A percentile compares a stretch with the other conserved stretches of the same genome.
Conservation (phyloP, 2,797 vertebrate species). For the Chrysocyon brachyurus region DNA sequence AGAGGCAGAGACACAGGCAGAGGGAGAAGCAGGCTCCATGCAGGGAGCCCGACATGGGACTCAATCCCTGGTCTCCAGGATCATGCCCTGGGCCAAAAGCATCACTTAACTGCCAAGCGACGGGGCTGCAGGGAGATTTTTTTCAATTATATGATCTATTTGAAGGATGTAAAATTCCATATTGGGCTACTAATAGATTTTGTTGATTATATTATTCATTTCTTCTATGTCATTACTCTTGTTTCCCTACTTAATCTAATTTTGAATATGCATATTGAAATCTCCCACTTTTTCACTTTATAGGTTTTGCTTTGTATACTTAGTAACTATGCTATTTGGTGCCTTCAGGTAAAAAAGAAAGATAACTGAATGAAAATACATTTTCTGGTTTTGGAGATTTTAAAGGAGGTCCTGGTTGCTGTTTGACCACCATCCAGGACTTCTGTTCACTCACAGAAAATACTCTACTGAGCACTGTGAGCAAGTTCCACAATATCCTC, state of each 20-base stretch:
- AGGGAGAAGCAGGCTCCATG: too few relatives aligned
- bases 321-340: background rate
- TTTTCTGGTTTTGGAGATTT: background rate
- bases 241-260: background rate
- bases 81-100: too few relatives aligned
- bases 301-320: background rate
- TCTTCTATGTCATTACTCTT: background rate
- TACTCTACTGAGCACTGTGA: background rate
- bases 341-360: background rate
- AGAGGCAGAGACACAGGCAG: too few relatives aligned
- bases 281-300: background rate
- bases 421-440: background rate
- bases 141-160: background rate
- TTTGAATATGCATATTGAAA: slow-evolving; percentile 41
- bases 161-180: background rate
- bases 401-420: background rate
- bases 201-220: background rate
- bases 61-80: too few relatives aligned
- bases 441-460: background rate
- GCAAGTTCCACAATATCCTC: background rate
- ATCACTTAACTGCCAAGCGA: too few relatives aligned
- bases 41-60: too few relatives aligned
- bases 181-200: background rate
- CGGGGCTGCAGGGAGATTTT: too few relatives aligned
- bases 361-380: background rate